Evolutionary conservation across 2,888 invertebrate genomes (phyloP), one percentile per base, ranked within the genome.

Genomic region (Drosophila anceps): DNA sequence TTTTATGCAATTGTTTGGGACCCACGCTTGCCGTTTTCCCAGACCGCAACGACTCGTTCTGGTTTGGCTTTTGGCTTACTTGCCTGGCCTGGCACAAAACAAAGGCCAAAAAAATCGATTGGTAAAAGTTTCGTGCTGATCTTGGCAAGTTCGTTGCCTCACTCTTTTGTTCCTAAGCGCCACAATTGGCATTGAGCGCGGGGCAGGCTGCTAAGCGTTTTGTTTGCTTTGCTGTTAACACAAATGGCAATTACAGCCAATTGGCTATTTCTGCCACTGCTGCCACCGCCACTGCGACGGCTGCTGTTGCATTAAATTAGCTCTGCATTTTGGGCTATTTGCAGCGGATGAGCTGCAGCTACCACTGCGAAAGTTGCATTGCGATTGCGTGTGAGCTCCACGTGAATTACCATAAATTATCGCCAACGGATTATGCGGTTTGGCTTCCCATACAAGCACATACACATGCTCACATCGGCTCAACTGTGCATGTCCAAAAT

Each of bases 141-240:
- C 85, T 81, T 81, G 75, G 46, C 71, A 59, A 76, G 72, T 72
- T 85, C 64, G 73, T 81, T 65, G 72, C 71, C 57, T 65, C 48
- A 67, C 43, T 82, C 73, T 57, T 84, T 77, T 70, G 69, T 71
- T 70, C 64, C 53, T 66, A 20, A 58, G 65, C 70, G 66, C 57
- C 67, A 51, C 76, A 73, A 76, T 82, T 80, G 73, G 31, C 76
- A 79, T 72, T 71, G 81, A 86, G 65, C 70, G 57, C 61, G 61
- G 43, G 79, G 44, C 60, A 55, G 51, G 71, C 68, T 58, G 78
- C 76, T 73, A 84, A 86, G 70, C 79, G 77, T 74, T 87, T 78
- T 83, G 83, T 89, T 84, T 87, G 76, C 72, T 69, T 79, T 81
- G 79, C 73, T 84, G 89, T 82, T 89, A 82, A 84, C 87, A 82